Conservation (phyloP, 2,113 vertebrate species). For the Thoracochromis brauschi region DNA sequence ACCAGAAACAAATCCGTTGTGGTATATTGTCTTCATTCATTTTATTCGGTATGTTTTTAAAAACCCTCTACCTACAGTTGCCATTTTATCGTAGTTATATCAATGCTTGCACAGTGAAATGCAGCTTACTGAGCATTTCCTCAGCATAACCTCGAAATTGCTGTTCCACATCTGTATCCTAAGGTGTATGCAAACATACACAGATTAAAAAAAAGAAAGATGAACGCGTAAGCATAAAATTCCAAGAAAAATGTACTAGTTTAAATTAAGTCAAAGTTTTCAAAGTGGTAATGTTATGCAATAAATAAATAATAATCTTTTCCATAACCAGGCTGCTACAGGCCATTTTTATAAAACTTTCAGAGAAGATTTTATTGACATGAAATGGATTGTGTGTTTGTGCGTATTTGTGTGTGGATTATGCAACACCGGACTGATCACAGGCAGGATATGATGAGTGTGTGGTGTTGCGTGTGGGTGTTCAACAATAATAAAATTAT, state of each 20-base stretch:
- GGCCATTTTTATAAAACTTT: slow-evolving; percentile 5
- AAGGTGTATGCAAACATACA: background rate
- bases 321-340: background rate
- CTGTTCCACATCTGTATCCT: background rate
- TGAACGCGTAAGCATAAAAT: background rate
- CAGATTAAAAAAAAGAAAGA: background rate
- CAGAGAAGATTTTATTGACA: slow-evolving; percentile 5
- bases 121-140: background rate
- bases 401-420: background rate
- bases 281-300: background rate
- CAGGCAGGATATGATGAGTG: background rate
- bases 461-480: background rate
- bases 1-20: background rate
- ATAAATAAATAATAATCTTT: background rate
- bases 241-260: background rate
- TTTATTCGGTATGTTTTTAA: background rate
- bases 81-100: background rate
- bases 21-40: background rate
- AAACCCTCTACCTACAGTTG: background rate
- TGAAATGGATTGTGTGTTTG: background rate
- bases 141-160: background rate
- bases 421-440: background rate
- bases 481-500: slow-evolving; percentile 9
- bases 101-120: background rate
- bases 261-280: background rate